Conservation (phyloP, 1,140 invertebrate genomes). For the Meloidogyne chitwoodi region DNA sequence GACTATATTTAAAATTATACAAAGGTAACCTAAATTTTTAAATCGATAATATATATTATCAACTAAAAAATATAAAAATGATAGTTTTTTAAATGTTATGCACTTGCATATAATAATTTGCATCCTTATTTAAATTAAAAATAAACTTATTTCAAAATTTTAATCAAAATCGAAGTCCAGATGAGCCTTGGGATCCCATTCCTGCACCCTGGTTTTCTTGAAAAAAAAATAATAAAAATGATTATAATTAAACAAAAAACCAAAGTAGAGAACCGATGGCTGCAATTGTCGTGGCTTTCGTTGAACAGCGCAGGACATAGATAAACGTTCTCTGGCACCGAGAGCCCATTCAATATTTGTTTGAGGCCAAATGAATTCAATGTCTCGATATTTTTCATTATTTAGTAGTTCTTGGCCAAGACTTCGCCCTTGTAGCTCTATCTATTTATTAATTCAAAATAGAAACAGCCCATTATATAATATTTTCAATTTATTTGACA, state of each 20-base stretch:
- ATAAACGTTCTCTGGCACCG: conserved; percentile 41
- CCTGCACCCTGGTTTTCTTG: conserved; percentile 52
- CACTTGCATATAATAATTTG: background rate
- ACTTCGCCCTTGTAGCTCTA: conserved; percentile 44
- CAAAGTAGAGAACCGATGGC: conserved; percentile 53
- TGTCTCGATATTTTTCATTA: conserved; percentile 53
- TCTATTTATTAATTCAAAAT: background rate
- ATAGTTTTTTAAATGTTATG: no score
- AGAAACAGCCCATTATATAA: background rate
- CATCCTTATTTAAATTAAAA: background rate
- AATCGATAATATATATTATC: no score
- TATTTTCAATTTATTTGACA: background rate
- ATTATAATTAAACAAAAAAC: no score
- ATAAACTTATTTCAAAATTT: background rate
- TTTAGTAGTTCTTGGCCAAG: conserved; percentile 47
- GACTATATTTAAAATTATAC: no score
- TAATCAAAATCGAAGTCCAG: conserved; percentile 2
- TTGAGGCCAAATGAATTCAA: conserved; percentile 59
- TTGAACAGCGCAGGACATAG: background rate
- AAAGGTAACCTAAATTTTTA: no score
- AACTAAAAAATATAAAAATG: no score
- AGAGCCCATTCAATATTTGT: conserved; percentile 51
- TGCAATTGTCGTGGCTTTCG: conserved; percentile 50
- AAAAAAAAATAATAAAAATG: no score
- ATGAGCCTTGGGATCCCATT: conserved; percentile 7